Conservation (phyloP, 2,797 vertebrate genomes). For the Acanthis flammea region DNA sequence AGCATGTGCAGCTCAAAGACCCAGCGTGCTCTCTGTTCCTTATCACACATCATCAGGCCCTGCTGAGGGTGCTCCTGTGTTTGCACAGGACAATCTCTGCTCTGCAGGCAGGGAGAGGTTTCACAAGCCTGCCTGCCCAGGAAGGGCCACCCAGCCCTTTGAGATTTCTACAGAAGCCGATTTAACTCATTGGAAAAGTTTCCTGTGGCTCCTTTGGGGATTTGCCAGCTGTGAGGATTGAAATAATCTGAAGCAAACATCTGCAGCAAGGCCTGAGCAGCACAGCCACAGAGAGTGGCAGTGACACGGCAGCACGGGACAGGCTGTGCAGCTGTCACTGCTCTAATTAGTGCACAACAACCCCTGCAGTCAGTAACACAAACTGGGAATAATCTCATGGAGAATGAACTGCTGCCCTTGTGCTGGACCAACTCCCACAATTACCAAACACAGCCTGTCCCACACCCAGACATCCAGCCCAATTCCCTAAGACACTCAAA, state of each 20-base stretch:
- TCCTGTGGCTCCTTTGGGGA: not conserved
- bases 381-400: not conserved
- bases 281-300: not conserved
- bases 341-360: not conserved
- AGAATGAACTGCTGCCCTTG: not conserved
- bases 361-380: not conserved
- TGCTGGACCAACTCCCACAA: not conserved
- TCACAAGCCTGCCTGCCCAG: not conserved
- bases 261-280: not conserved
- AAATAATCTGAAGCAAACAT: not conserved
- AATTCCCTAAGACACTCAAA: not conserved
- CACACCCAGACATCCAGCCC: not conserved
- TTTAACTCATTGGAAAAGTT: not conserved
- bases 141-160: not conserved
- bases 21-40: not conserved
- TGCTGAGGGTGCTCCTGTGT: not conserved
- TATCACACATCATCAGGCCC: not conserved
- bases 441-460: not conserved
- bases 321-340: not conserved
- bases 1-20: not conserved
- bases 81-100: not conserved
- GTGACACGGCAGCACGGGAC: fast-evolving
- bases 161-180: not conserved
- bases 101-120: fast-evolving
- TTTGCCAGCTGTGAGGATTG: not conserved